Base-by-base conservation (phyloP, 2,797 vertebrate genomes). In the Pogonophryne albipinna region DNA sequence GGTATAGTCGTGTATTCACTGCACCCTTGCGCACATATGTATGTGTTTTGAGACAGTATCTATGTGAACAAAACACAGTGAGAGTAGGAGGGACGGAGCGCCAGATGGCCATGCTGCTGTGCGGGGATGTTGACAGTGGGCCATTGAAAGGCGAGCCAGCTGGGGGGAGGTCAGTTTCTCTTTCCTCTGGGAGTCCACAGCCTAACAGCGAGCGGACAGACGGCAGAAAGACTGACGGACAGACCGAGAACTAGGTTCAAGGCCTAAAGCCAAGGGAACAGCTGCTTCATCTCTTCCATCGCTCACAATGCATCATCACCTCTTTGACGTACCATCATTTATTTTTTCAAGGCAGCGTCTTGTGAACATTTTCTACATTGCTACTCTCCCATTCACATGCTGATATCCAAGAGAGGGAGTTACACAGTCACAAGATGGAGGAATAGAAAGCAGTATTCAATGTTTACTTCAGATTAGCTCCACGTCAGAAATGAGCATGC, bases 91-190 rank as follows among this genome's bases (percentile, higher is more conserved):
- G 58, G 38, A 71, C 63, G 76, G 63, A 2, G 69, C 17, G 91
- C 79, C 87, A 89, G 87, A 90, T 91, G 91, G 89, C 66, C 60
- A 74, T 83, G 82, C 79, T 80, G 79, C 63, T 89, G 89, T 85
- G 82, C 68, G 19, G 51, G 74, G 77, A 83, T 85, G 83, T 74
- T 84, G 84, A 89, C 64, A 61, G 76, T 74, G 73, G 76, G 77
- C 81, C 71, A 77, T 34, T 0, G 61, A 79, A 87, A 84, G 78
- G 63, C 31, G 9, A 77, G 87, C 86, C 87, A 89, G 83, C 86
- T 84, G 84, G 76, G 75, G 17, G 49, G 62, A 86, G 87, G 85
- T 89, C 75, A 81, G 55, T 20, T 68, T 62, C 68, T 72, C 67
- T 68, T 64, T 85, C 85, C 85, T 74, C 23, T 31, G 66, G 77